A percentile compares a stretch with the other conserved stretches of the same genome.
Evolutionary conservation across 2,888 invertebrate species (phyloP).

Genomic region (Linyphia triangularis): DNA sequence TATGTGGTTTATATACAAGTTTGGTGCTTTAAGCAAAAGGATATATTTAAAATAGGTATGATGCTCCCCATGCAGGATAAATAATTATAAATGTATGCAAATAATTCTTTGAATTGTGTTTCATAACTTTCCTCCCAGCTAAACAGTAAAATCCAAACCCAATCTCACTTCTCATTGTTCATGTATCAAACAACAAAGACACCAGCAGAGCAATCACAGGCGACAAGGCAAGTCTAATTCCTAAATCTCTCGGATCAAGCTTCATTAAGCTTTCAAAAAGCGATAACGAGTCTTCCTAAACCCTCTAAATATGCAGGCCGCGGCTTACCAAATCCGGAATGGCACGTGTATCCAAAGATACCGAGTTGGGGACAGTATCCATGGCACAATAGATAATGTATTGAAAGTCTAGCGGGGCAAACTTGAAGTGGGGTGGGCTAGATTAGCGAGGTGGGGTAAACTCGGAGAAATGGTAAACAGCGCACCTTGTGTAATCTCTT

Average conservation of each 20-base stretch:
- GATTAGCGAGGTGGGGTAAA: constrained; percentile 62
- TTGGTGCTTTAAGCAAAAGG: too few relatives aligned
- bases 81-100: too few relatives aligned
- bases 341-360: constrained; percentile 30
- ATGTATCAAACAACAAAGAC: constrained; percentile 32
- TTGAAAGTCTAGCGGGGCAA: constrained; percentile 7
- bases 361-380: not conserved
- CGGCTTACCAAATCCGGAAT: constrained; percentile 44
- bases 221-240: not conserved
- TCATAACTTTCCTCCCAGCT: too few relatives aligned
- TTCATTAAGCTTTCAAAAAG: constrained; percentile 70
- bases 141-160: not conserved
- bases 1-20: too few relatives aligned
- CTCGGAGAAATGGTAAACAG: constrained; percentile 61
- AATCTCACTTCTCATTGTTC: not conserved
- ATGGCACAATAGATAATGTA: constrained; percentile 56
- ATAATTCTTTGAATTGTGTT: too few relatives aligned
- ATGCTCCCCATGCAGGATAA: too few relatives aligned
- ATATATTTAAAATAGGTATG: too few relatives aligned
- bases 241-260: constrained; percentile 46
- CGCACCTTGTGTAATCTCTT: constrained; percentile 59
- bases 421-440: not conserved
- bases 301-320: constrained; percentile 55
- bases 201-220: constrained; percentile 20
- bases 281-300: constrained; percentile 62